phyloP scores from a whole-genome alignment of 2,888 invertebrate genomes.

The Frankliniella fusca region DNA sequence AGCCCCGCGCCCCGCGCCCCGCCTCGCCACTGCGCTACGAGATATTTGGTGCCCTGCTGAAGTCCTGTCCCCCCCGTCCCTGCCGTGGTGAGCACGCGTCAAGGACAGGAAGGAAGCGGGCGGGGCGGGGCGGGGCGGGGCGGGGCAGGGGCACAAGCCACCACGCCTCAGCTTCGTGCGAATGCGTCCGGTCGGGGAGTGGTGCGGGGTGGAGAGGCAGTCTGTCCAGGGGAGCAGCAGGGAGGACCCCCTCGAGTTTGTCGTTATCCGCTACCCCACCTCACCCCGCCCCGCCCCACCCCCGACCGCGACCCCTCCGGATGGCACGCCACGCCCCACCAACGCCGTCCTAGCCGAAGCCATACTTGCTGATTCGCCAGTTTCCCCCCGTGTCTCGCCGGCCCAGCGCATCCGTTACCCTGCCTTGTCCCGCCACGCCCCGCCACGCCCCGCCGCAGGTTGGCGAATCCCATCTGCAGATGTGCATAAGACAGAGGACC shows the following conservation, averaged over 20 bases:
- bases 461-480: background rate
- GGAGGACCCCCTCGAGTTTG: background rate
- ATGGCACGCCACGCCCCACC: background rate
- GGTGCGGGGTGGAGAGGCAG: background rate
- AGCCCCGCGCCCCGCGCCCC: too few species aligned
- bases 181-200: background rate
- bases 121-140: background rate
- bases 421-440: too few species aligned
- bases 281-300: background rate
- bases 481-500: background rate
- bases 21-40: too few species aligned
- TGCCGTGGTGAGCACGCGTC: background rate
- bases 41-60: too few species aligned
- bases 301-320: background rate
- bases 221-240: background rate
- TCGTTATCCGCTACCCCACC: background rate
- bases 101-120: background rate
- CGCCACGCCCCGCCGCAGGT: background rate
- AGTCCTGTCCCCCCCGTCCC: background rate
- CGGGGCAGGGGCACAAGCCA: background rate
- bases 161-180: background rate
- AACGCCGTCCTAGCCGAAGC: background rate
- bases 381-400: background rate
- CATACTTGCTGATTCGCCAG: constrained; percentile 1
- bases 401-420: too few species aligned